Percentiles rank a stretch among this genome's conserved stretches.
Evolutionary conservation across 2,888 invertebrate species (phyloP).

Genomic region (Pyrrhia umbra): DNA sequence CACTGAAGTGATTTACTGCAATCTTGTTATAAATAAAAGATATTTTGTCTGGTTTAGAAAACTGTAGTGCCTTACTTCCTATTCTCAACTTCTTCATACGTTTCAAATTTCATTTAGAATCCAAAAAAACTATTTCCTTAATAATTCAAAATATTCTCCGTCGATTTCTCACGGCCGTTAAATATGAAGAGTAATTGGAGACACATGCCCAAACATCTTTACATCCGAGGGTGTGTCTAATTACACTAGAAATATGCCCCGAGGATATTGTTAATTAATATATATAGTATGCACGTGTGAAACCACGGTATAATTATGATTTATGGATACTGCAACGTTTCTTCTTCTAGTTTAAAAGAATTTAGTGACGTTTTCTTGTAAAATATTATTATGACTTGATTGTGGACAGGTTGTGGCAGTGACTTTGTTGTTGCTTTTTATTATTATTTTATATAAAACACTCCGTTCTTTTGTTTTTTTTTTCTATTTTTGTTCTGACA

Average conservation of each 20-base stretch:
- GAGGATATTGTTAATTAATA: constrained; percentile 77
- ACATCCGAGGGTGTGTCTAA: constrained; percentile 71
- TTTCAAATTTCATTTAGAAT: constrained; percentile 4
- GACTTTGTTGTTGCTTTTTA: constrained; percentile 6
- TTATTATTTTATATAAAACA: not conserved
- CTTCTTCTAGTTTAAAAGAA: constrained; percentile 56
- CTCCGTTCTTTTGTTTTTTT: not conserved
- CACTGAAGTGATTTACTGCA: too few relatives aligned
- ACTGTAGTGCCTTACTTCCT: not conserved
- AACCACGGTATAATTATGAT: constrained; percentile 75
- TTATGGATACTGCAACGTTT: constrained; percentile 62
- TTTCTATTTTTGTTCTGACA: not conserved
- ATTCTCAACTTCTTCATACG: not conserved
- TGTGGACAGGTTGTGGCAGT: constrained; percentile 22
- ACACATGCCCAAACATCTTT: constrained; percentile 70
- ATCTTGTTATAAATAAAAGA: too few relatives aligned
- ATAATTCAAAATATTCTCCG: constrained; percentile 46
- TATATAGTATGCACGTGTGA: constrained; percentile 75
- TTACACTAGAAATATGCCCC: constrained; percentile 79
- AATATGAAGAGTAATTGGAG: constrained; percentile 77
- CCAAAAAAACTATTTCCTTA: constrained; percentile 42
- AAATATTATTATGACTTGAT: constrained; percentile 41
- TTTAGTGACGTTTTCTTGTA: constrained; percentile 53
- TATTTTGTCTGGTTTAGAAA: not conserved
- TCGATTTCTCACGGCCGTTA: constrained; percentile 76